Conservation (phyloP, 2,888 invertebrate genomes). For the Stenurella melanura region DNA sequence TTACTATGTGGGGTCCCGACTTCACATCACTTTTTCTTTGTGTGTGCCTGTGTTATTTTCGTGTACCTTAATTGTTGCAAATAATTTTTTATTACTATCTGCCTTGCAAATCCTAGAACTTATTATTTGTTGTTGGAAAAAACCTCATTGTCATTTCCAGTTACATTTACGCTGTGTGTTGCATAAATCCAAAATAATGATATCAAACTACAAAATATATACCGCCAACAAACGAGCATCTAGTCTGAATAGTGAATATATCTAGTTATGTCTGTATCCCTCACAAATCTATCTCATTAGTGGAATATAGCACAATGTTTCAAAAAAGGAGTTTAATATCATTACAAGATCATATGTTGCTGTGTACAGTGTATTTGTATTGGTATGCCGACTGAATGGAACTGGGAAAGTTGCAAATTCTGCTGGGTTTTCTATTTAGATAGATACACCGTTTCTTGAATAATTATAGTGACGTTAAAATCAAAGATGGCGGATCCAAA, state of each 20-base stretch:
- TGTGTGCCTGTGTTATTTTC: too few species aligned
- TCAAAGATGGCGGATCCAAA: too few species aligned
- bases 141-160: too few species aligned
- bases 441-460: too few species aligned
- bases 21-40: too few species aligned
- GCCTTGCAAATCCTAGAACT: too few species aligned
- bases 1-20: too few species aligned
- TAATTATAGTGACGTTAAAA: too few species aligned
- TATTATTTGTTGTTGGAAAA: too few species aligned
- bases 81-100: too few species aligned
- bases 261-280: conserved; percentile 2
- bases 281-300: conserved; percentile 33
- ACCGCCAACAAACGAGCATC: neutral
- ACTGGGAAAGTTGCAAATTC: neutral
- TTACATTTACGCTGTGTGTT: neutral
- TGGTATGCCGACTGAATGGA: conserved; percentile 1
- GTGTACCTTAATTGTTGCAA: too few species aligned
- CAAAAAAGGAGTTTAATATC: conserved; percentile 17
- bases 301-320: conserved; percentile 4
- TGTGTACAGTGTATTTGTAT: conserved; percentile 9
- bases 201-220: neutral
- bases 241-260: neutral
- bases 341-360: conserved; percentile 7
- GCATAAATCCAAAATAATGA: neutral
- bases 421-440: conserved; percentile 1